phyloP scores from a whole-genome alignment of 2,797 vertebrate genomes.

The Miichthys miiuy region DNA sequence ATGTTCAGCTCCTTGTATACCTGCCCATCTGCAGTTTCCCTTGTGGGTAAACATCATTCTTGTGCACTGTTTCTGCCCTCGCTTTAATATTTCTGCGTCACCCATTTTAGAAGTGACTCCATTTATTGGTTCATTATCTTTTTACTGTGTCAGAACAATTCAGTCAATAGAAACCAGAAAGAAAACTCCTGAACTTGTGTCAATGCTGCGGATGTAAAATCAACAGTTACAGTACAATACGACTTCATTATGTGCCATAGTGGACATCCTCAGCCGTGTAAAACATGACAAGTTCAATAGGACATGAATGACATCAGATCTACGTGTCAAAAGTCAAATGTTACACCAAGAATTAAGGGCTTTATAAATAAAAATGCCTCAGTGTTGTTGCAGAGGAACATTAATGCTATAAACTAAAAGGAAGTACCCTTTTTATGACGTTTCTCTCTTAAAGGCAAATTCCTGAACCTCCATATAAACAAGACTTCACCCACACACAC shows the following conservation, averaged over 20 bases:
- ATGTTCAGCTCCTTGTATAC: neutral
- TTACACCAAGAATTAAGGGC: neutral
- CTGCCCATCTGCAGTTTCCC: neutral
- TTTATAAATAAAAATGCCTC: neutral
- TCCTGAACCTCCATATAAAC: neutral
- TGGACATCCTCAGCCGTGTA: neutral
- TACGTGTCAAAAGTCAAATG: neutral
- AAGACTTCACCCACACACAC: neutral
- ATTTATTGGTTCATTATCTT: conserved; percentile 6
- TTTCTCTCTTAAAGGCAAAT: neutral
- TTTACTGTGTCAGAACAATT: conserved; percentile 9
- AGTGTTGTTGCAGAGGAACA: neutral
- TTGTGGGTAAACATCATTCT: neutral
- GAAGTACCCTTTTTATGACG: neutral
- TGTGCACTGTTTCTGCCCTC: neutral
- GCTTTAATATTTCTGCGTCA: neutral
- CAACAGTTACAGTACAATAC: neutral
- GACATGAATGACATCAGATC: neutral
- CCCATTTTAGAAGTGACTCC: neutral
- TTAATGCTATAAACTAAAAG: conserved; percentile 8
- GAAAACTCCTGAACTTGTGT: neutral
- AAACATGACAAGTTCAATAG: neutral
- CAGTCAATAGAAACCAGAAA: neutral
- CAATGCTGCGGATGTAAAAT: neutral
- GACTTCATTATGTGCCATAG: neutral